Evolutionary conservation across 2,888 invertebrate genomes (phyloP), one percentile per base, ranked within the genome.

Genomic region (Gisinianus flammeolus): DNA sequence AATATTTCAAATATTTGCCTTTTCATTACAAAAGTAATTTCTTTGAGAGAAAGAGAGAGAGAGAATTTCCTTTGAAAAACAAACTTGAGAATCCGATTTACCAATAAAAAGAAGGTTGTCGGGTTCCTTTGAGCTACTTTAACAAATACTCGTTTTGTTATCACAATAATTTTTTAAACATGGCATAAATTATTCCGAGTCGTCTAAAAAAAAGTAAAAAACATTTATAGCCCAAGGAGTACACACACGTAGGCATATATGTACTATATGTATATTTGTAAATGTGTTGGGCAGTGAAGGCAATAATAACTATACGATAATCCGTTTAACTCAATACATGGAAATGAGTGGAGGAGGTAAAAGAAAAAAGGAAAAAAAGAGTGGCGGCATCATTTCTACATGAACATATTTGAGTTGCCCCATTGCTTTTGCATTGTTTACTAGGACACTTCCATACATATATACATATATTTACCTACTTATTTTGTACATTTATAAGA

Each of bases 311-410:
- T 30, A 31, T 19, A 67, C 16, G 54, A 71, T 71, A 71, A 71
- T 71, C 71, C 54, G 71, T 71, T 71, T 71, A 71, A 71, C 71
- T 71, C 56, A 71, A 71, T 71, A 71, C 71, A 71, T 24, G 56
- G 71, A 71, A 71, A 56, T 44, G 26, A 44, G 16, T 10, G 6
- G 67, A 31, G 67, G 31, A n/a, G 58, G 58, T 58, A 58, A 12
- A 58, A 58, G 10, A 44, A 44, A 44, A 19, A 35, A 35, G 12
- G 35, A 44, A 44, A 44, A 44, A 19, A 19, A 44, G 2, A 44
- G 44, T 16, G 2, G 56, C 71, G 70, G 70, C 52, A 70, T 70
- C 70, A 70, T 70, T 52, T 5, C 22, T 71, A 44, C 44, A 71
- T 28, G 56, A 56, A 26, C 54, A 6, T 56, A 54, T 44, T 54